phyloP scores from a whole-genome alignment of 2,888 invertebrate species.

The Silvanus unidentatus region DNA sequence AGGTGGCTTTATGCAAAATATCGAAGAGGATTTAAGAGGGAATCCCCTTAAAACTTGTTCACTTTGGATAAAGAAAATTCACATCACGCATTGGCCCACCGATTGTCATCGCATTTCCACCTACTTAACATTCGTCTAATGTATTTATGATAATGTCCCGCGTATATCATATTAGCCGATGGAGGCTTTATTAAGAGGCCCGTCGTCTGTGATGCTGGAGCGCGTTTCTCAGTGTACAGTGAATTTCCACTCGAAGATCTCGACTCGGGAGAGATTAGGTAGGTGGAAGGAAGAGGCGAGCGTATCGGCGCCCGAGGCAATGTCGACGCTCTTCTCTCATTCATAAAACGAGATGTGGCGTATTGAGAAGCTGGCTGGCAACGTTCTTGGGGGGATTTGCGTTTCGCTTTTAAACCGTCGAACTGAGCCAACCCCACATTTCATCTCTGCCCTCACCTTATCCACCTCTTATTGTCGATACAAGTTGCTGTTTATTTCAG shows the following conservation, averaged over 20 bases:
- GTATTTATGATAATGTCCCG: constrained; percentile 15
- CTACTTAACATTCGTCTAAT: constrained; percentile 11
- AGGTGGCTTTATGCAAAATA: no score
- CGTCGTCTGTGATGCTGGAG: constrained; percentile 5
- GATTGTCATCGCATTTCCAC: neutral
- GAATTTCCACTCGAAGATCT: constrained; percentile 2
- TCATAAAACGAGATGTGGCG: constrained; percentile 18
- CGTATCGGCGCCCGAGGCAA: constrained; percentile 24
- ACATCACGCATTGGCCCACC: no score
- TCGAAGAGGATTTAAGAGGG: no score
- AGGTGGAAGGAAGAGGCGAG: constrained; percentile 17
- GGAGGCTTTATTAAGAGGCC: constrained; percentile 20
- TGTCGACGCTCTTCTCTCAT: constrained; percentile 17
- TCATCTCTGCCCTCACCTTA: no score
- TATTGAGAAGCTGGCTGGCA: constrained; percentile 2
- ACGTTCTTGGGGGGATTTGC: neutral
- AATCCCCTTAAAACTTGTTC: no score
- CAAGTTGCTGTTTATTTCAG: no score
- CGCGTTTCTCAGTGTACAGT: no score
- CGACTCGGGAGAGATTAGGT: constrained; percentile 20
- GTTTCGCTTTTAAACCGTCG: no score
- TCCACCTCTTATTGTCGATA: no score
- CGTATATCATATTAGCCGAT: constrained; percentile 21
- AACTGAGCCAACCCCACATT: no score
- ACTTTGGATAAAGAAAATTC: no score